These are phyloP conservation scores for Diprion similis DNA, from an alignment of 1,140 invertebrate species.

Conservation along the genomic window DNA sequence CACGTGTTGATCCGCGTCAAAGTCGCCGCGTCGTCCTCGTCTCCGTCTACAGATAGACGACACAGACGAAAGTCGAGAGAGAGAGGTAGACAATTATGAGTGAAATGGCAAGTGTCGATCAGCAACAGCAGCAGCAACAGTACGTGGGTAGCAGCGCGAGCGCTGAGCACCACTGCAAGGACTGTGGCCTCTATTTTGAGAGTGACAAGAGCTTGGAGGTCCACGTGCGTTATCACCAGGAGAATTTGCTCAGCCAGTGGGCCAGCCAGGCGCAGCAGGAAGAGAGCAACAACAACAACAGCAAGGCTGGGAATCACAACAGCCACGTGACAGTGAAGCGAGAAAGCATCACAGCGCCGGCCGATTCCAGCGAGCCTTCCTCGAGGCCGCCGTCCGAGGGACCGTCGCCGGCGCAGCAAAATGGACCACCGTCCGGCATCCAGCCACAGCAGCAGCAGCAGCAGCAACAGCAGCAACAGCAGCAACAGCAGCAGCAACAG, in stretches of 20 bases:
- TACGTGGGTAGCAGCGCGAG: slow-evolving; percentile 54
- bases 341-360: slow-evolving; percentile 63
- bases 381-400: slow-evolving; percentile 43
- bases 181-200: slow-evolving; percentile 77
- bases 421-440: slow-evolving; percentile 27
- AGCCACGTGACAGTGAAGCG: slow-evolving; percentile 53
- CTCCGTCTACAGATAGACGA: background rate
- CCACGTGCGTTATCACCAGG: slow-evolving; percentile 80
- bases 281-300: slow-evolving; percentile 72
- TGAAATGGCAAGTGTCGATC: slow-evolving; percentile 52
- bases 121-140: slow-evolving; percentile 39
- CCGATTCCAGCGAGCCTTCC: slow-evolving; percentile 67
- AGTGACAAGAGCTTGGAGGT: slow-evolving; percentile 77
- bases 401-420: slow-evolving; percentile 34
- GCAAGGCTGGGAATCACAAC: slow-evolving; percentile 60
- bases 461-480: slow-evolving; percentile 58
- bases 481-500: slow-evolving; percentile 27
- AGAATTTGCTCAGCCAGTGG: slow-evolving; percentile 78
- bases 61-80: slow-evolving; percentile 16
- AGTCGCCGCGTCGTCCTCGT: background rate
- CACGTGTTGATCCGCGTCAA: slow-evolving; percentile 10
- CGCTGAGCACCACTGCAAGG: slow-evolving; percentile 70
- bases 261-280: slow-evolving; percentile 68
- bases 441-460: slow-evolving; percentile 61
- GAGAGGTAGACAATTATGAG: slow-evolving; percentile 47